Evolutionary conservation across 2,888 invertebrate species (phyloP), one percentile per base, ranked within the genome.

Genomic region (Andrena bicolor): DNA sequence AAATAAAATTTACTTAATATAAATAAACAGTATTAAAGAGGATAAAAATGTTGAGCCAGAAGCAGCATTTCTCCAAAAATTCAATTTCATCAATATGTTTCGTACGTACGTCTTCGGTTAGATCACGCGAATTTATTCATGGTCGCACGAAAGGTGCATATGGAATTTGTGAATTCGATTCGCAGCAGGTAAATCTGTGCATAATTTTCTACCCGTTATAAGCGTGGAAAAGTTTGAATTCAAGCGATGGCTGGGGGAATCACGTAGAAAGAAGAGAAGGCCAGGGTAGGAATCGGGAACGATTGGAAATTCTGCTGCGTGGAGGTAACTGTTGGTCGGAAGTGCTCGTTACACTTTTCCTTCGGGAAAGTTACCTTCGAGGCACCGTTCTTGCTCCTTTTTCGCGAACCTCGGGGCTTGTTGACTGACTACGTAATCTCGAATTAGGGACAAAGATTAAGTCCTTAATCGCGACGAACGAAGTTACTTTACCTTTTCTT

Each of bases 321-420:
- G 61, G 80, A 68, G 77, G 86, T 89, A 89, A 91, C 87, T 88
- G 89, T 83, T 81, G 80, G 78, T 61, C 71, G 69, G 76, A 66
- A 77, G 65, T 71, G 75, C 78, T 85, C 76, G 74, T 83, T 73
- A 69, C 53, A 48, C 61, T 64, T 72, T 76, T 84, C 70, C 69
- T 63, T 26, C 65, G n/a, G 65, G 26, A 76, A 70, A 41, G 70
- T 76, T 70, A 65, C 51, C 58, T 63, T 78, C 16, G 32, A 61
- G 48, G n/a, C 48, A 60, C 13, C 10, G 13, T 10, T 41, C 26
- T 58, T 53, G 20, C 49, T 56, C 20, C 7, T 30, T 71, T 66
- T 69, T n/a, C 49, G 10, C 48, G 56, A 64, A 35, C 58, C 23
- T 41, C 20, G 8, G 13, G 6, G 8, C n/a, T 53, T 48, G 51